These are phyloP conservation scores for Mallotus villosus DNA, from an alignment of 2,797 vertebrate genomes.

Conservation along the genomic window DNA sequence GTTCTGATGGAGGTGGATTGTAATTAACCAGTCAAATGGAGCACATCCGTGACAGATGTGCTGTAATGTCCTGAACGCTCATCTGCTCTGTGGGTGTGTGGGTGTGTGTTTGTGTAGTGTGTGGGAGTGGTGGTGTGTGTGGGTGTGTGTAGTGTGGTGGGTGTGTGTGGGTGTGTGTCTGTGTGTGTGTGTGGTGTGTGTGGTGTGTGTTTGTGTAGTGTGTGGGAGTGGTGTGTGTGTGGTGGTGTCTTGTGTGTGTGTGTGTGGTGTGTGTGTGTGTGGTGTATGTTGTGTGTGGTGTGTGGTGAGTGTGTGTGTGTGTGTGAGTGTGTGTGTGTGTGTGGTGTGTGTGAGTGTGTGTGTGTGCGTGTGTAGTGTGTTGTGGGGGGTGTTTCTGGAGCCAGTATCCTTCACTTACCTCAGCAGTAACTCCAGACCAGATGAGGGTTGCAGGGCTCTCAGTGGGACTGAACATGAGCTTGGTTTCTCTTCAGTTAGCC, in stretches of 20 bases:
- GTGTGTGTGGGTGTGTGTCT: too few species aligned
- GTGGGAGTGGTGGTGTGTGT: too few species aligned
- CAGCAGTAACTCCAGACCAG: slow-evolving; percentile 10
- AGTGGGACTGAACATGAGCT: slow-evolving; percentile 19
- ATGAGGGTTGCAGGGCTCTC: slow-evolving; percentile 20
- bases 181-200: not conserved
- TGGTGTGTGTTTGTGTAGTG: not conserved
- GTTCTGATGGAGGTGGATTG: slow-evolving; percentile 67
- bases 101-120: too few species aligned
- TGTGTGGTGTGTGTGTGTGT: too few species aligned
- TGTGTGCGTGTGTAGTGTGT: not conserved
- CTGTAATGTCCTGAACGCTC: slow-evolving; percentile 58
- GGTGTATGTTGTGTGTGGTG: too few species aligned
- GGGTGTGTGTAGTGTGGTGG: too few species aligned
- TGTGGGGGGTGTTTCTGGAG: slow-evolving; percentile 36
- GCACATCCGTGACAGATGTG: slow-evolving; percentile 75
- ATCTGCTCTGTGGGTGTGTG: slow-evolving; percentile 26
- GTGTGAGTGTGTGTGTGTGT: too few species aligned
- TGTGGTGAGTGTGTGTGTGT: too few species aligned
- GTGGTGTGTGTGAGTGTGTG: not conserved
- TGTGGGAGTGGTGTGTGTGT: not conserved
- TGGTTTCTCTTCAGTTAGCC: slow-evolving; percentile 20
- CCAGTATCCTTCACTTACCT: slow-evolving; percentile 61
- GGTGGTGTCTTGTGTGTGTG: too few species aligned
- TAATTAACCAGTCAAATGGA: slow-evolving; percentile 77